Evolutionary conservation across 1,140 invertebrate species (phyloP).

Genomic region (Adelges cooleyi): DNA sequence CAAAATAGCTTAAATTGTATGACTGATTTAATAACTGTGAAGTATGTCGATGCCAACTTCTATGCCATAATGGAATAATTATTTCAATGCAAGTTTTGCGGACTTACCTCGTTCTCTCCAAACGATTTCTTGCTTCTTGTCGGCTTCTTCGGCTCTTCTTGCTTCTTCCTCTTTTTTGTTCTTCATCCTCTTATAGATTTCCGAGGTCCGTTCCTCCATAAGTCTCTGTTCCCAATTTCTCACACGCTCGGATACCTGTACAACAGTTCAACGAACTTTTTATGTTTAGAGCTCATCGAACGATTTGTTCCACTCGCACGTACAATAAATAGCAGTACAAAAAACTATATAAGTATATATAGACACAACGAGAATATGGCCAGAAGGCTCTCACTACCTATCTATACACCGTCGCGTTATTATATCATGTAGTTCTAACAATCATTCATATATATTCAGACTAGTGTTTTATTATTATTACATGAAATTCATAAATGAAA

Average conservation of each 20-base stretch:
- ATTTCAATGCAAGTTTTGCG: too few relatives aligned
- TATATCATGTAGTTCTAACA: not conserved
- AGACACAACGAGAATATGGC: not conserved
- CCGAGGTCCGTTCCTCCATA: conserved; percentile 46
- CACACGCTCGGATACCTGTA: conserved; percentile 43
- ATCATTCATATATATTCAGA: not conserved
- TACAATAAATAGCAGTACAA: not conserved
- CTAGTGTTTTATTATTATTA: conserved; percentile 3
- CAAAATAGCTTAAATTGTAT: too few relatives aligned
- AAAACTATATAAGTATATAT: too few relatives aligned
- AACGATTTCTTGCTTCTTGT: conserved; percentile 43
- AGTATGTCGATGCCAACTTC: too few relatives aligned
- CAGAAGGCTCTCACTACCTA: not conserved
- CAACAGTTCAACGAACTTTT: conserved; percentile 18
- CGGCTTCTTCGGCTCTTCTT: conserved; percentile 46
- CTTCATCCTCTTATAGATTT: conserved; percentile 46
- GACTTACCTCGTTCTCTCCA: conserved; percentile 57
- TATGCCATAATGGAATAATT: too few relatives aligned
- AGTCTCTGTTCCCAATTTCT: conserved; percentile 50
- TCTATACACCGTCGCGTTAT: not conserved
- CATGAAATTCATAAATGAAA: conserved; percentile 1
- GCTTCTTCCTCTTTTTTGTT: conserved; percentile 43
- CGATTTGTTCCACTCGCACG: conserved; percentile 14
- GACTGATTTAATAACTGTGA: too few relatives aligned
- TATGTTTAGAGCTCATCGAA: conserved; percentile 8